Conservation (phyloP, 1,140 invertebrate species). For the Drosophila mayri region DNA sequence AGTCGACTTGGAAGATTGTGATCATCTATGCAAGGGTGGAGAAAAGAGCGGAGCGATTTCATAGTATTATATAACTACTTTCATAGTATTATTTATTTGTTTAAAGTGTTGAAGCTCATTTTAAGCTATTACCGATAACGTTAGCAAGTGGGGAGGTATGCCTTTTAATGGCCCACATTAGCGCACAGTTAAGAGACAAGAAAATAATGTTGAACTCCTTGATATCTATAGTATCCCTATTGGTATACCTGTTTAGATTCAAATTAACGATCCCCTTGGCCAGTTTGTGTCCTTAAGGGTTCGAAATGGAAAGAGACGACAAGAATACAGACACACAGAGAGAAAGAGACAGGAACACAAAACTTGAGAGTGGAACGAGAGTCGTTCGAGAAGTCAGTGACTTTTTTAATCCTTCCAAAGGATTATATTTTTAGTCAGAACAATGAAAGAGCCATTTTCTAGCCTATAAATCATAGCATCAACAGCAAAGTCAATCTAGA, state of each 20-base stretch:
- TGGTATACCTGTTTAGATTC: no score
- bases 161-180: neutral
- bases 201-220: neutral
- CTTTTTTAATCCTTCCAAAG: neutral
- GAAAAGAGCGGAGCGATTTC: no score
- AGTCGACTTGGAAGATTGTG: neutral
- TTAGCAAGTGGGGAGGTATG: neutral
- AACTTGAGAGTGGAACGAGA: neutral
- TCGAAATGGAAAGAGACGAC: constrained; percentile 6
- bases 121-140: neutral
- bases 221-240: neutral
- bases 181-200: neutral
- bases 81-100: neutral
- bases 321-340: neutral
- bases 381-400: neutral
- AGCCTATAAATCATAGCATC: neutral
- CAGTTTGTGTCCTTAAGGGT: neutral
- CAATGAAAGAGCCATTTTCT: neutral
- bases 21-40: neutral
- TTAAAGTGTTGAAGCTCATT: neutral
- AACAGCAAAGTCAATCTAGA: neutral
- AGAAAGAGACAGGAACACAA: neutral
- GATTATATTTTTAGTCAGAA: neutral
- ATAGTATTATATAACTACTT: no score
- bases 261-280: neutral